phyloP scores from a whole-genome alignment of 2,888 invertebrate genomes.

The Punctoribates punctum region DNA sequence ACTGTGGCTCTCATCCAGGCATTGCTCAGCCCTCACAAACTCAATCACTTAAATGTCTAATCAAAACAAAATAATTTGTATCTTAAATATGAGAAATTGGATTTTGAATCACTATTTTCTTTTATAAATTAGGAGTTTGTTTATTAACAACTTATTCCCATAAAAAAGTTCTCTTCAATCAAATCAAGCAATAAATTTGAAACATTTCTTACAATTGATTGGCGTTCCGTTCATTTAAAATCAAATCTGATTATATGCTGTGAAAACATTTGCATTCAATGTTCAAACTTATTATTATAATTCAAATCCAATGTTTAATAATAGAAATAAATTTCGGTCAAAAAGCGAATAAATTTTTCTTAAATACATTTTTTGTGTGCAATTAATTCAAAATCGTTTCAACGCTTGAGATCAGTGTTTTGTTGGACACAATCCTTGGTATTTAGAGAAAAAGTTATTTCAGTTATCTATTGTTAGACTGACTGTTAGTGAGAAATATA shows the following conservation, averaged over 20 bases:
- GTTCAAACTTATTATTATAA: too few relatives aligned
- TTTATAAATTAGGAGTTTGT: background rate
- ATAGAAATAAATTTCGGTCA: too few relatives aligned
- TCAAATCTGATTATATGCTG: background rate
- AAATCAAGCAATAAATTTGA: background rate
- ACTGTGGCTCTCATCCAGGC: background rate
- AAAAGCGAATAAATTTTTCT: too few relatives aligned
- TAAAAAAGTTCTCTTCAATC: background rate
- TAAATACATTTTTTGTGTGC: too few relatives aligned
- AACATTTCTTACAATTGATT: background rate
- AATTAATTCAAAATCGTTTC: background rate
- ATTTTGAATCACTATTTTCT: constrained; percentile 14
- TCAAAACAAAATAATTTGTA: constrained; percentile 6
- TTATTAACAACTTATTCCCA: constrained; percentile 31
- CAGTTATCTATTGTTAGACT: background rate
- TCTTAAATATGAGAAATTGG: constrained; percentile 19
- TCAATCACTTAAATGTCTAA: constrained; percentile 23
- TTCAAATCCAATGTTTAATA: too few relatives aligned
- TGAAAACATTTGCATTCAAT: background rate
- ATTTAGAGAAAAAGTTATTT: background rate
- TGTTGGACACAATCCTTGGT: background rate
- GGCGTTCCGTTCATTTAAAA: background rate
- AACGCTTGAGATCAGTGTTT: background rate
- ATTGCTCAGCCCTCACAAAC: constrained; percentile 24
- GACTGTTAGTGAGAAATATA: too few relatives aligned